A percentile compares a stretch with the other conserved stretches of the same genome.
Evolutionary conservation across 2,113 vertebrate species (phyloP).

Genomic region (Leiothrix lutea): DNA sequence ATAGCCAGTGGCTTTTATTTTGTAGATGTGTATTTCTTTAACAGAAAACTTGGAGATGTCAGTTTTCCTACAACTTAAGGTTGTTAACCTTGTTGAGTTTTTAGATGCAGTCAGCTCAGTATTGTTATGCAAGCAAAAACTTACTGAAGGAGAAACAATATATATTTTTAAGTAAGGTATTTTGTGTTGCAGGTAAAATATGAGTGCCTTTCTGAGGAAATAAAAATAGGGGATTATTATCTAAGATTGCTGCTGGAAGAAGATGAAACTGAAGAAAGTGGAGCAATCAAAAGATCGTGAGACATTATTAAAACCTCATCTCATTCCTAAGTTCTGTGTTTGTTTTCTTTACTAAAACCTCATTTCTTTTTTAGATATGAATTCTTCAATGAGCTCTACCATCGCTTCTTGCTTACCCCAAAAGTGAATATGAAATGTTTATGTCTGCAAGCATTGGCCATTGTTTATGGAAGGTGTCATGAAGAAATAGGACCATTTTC

Average conservation of each 20-base stretch:
- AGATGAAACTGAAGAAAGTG: slow-evolving; percentile 92
- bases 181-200: slow-evolving; percentile 88
- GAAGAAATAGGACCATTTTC: slow-evolving; percentile 96
- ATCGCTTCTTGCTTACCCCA: slow-evolving; percentile 96
- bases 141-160: not conserved
- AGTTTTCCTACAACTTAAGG: not conserved
- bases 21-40: not conserved
- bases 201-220: slow-evolving; percentile 97
- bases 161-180: not conserved
- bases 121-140: not conserved
- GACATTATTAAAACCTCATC: slow-evolving; percentile 32
- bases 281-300: slow-evolving; percentile 98
- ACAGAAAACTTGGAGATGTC: not conserved
- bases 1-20: not conserved
- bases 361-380: slow-evolving; percentile 81
- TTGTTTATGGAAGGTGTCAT: slow-evolving; percentile 94
- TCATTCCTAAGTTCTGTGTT: not conserved
- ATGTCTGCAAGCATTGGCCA: slow-evolving; percentile 95
- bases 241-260: slow-evolving; percentile 93
- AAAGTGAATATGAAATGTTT: slow-evolving; percentile 99
- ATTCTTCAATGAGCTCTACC: slow-evolving; percentile 99
- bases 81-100: not conserved
- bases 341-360: slow-evolving; percentile 15
- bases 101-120: not conserved
- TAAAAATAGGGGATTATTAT: slow-evolving; percentile 98